Conservation (phyloP, 1,140 invertebrate genomes). For the Psilanteris sp. region DNA sequence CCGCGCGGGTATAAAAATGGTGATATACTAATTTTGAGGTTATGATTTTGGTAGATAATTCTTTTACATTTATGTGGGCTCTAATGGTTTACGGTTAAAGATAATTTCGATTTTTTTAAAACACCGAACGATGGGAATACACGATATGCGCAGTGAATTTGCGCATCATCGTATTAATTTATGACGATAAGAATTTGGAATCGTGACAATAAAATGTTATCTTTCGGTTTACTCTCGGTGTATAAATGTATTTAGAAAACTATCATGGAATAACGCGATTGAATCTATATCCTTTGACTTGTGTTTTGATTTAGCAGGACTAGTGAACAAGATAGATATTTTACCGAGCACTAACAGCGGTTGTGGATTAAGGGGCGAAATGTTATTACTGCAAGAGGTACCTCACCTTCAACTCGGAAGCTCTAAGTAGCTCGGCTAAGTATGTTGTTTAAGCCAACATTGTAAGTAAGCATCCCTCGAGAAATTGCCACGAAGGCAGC, state of each 20-base stretch:
- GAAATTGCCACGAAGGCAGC: conserved; percentile 71
- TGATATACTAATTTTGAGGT: too few species aligned
- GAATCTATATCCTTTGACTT: conserved; percentile 4
- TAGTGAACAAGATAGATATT: conserved; percentile 54
- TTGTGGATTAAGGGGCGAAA: conserved; percentile 78
- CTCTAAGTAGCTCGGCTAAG: conserved; percentile 79
- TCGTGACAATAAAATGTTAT: too few species aligned
- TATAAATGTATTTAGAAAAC: not conserved
- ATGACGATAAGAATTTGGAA: too few species aligned
- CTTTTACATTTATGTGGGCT: too few species aligned
- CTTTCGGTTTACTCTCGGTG: too few species aligned
- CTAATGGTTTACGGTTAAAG: too few species aligned
- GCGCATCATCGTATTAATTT: too few species aligned
- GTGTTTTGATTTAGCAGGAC: conserved; percentile 73
- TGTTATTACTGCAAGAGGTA: conserved; percentile 80
- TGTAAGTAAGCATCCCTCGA: conserved; percentile 76
- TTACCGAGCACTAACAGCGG: conserved; percentile 65
- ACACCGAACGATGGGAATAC: too few species aligned
- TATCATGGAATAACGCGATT: not conserved
- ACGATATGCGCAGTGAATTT: too few species aligned
- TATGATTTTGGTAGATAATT: too few species aligned
- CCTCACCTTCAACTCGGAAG: conserved; percentile 69
- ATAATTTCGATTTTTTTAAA: too few species aligned
- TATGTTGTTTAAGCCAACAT: conserved; percentile 80
- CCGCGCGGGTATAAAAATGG: too few species aligned